Evolutionary conservation across 2,797 vertebrate genomes (phyloP), one percentile per base, ranked within the genome.

Genomic region (Eptatretus atami): DNA sequence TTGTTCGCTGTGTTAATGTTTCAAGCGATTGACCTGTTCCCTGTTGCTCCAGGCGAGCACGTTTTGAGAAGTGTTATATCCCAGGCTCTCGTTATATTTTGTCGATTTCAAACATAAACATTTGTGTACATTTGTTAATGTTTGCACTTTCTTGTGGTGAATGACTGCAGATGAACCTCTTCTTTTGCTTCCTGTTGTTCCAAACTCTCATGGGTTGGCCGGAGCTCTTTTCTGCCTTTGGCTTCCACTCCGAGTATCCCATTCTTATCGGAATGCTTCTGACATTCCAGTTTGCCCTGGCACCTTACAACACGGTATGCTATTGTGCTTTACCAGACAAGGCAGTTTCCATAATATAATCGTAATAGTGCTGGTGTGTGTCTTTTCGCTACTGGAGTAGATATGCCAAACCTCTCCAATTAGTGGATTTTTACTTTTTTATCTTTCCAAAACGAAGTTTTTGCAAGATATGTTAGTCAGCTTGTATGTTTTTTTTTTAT

Each of bases 201-300:
- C 88, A 86, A 67, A 79, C 79, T 63, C 75, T 98, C 69, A 98
- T 95, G 73, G 82, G 86, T 69, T 85, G 71, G 6, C 86, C 78
- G 70, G 88, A 96, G 70, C 82, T 98, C 68, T 98, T 98, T 73
- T 74, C 79, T 67, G 92, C 92, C 6, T 98, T 98, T 73, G 92
- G 88, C 71, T 98, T 98, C 72, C 74, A 77, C 71, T 76, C 82
- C 69, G 82, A 73, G 71, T 90, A 94, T 61, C 92, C 92, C 52
- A 95, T 86, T 63, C 75, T 98, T 66, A 98, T 98, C 70, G 92
- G 92, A 71, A 74, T 98, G 69, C 80, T 98, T 81, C 96, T 98
- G 74, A 95, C 96, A 75, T 98, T 98, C 78, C 90, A 98, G 78
- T 98, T 98, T 74, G 92, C 96, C 74, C 95, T 98, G 73, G 95